phyloP scores from a whole-genome alignment of 2,888 invertebrate species.

The Orthosia incerta region DNA sequence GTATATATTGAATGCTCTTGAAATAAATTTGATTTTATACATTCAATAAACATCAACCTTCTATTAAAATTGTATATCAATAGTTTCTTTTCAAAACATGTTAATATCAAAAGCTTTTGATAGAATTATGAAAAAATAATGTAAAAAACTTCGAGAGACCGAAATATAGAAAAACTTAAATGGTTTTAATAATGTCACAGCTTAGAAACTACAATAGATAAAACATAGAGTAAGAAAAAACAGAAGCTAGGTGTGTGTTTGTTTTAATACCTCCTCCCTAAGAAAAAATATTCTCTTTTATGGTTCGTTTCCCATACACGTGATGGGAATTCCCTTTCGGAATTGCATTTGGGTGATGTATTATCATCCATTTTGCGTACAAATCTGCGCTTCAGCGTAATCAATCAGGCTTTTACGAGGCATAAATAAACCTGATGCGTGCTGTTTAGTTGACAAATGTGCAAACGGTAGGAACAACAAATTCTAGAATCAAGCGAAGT shows the following conservation, averaged over 20 bases:
- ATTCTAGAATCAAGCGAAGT: constrained; percentile 5
- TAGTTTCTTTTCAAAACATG: constrained; percentile 13
- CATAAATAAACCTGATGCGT: constrained; percentile 69
- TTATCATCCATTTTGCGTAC: constrained; percentile 71
- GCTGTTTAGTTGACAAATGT: constrained; percentile 60
- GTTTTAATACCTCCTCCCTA: constrained; percentile 11
- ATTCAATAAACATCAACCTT: constrained; percentile 13
- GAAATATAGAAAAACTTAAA: neutral
- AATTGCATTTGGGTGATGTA: constrained; percentile 73
- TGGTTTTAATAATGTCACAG: neutral
- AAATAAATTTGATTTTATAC: constrained; percentile 12
- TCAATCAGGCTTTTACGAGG: constrained; percentile 74
- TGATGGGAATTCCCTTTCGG: constrained; percentile 63
- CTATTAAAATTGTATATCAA: constrained; percentile 1
- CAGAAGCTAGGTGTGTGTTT: neutral
- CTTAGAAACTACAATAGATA: neutral
- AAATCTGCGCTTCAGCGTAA: constrained; percentile 73
- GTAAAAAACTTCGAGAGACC: neutral
- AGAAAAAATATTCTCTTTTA: constrained; percentile 34
- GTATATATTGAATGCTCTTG: constrained; percentile 1
- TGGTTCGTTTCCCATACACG: constrained; percentile 32
- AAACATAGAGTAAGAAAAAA: constrained; percentile 3
- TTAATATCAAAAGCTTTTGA: neutral
- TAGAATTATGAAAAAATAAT: neutral
- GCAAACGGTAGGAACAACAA: constrained; percentile 32